phyloP scores from a whole-genome alignment of 2,888 invertebrate species.

The Aquatica leii region DNA sequence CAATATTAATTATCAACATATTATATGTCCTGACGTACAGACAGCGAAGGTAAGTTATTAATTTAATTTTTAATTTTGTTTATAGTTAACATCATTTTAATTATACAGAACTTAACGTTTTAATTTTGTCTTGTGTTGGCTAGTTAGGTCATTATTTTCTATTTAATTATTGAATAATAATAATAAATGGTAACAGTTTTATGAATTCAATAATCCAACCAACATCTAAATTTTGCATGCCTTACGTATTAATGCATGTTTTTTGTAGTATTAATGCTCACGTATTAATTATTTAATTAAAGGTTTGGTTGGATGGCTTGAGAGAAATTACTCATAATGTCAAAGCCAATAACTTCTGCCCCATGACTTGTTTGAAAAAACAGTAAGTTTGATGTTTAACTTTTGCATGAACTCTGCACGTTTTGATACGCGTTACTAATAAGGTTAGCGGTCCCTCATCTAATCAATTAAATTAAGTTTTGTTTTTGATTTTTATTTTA shows the following conservation, averaged over 20 bases:
- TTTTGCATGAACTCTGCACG: constrained; percentile 35
- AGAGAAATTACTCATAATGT: constrained; percentile 97
- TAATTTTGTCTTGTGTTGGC: not conserved
- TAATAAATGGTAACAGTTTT: not conserved
- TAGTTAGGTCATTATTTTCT: not conserved
- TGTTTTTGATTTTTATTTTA: constrained; percentile 21
- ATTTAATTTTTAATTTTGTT: not conserved
- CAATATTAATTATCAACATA: constrained; percentile 97
- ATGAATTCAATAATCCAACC: constrained; percentile 2
- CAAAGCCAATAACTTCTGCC: constrained; percentile 98
- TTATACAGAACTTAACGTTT: not conserved
- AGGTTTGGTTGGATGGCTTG: constrained; percentile 96
- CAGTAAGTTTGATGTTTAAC: constrained; percentile 82
- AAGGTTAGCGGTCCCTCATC: not conserved
- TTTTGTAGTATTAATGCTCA: constrained; percentile 31
- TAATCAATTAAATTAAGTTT: not conserved
- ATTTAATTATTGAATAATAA: not conserved
- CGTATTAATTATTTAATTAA: constrained; percentile 55
- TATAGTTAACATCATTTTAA: constrained; percentile 11
- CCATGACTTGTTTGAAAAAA: constrained; percentile 98
- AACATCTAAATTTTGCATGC: constrained; percentile 24
- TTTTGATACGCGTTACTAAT: constrained; percentile 23
- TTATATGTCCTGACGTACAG: constrained; percentile 92
- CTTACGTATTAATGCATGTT: constrained; percentile 10
- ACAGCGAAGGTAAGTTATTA: constrained; percentile 92